Conservation (phyloP, 2,113 vertebrate genomes). For the Festucalex cinctus region DNA sequence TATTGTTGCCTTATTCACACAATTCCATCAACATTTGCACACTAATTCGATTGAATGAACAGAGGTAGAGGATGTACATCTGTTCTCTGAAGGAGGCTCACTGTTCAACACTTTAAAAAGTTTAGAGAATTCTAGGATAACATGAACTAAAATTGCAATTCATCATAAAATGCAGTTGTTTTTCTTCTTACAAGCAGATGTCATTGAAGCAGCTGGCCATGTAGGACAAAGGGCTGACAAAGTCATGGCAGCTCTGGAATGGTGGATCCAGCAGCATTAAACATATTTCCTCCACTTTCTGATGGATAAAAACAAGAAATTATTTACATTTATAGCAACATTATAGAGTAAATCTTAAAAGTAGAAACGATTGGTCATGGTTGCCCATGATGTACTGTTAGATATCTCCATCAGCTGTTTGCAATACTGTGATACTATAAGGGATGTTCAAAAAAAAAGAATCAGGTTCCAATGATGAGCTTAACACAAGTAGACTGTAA, state of each 20-base stretch:
- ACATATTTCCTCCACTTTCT: constrained; percentile 81
- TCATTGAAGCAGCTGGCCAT: constrained; percentile 93
- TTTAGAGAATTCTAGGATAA: not conserved
- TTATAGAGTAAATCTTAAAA: not conserved
- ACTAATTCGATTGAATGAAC: not conserved
- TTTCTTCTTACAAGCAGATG: constrained; percentile 85
- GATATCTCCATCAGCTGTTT: not conserved
- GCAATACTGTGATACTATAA: not conserved
- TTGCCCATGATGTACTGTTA: not conserved
- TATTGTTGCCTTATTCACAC: not conserved
- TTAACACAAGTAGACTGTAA: too few relatives aligned
- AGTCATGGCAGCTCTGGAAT: constrained; percentile 85
- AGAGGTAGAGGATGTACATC: too few relatives aligned
- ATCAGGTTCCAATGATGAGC: not conserved
- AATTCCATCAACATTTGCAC: not conserved
- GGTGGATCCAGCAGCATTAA: constrained; percentile 76
- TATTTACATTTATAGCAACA: not conserved
- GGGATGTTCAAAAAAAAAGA: not conserved
- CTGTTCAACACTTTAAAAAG: too few relatives aligned
- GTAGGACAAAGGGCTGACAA: constrained; percentile 88
- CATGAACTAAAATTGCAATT: not conserved
- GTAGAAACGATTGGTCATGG: not conserved
- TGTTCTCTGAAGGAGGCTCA: too few relatives aligned
- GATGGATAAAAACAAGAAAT: constrained; percentile 32
- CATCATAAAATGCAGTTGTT: not conserved